These are phyloP conservation scores for Limenitis arthemis DNA, from an alignment of 2,888 invertebrate species.

Conservation along the genomic window DNA sequence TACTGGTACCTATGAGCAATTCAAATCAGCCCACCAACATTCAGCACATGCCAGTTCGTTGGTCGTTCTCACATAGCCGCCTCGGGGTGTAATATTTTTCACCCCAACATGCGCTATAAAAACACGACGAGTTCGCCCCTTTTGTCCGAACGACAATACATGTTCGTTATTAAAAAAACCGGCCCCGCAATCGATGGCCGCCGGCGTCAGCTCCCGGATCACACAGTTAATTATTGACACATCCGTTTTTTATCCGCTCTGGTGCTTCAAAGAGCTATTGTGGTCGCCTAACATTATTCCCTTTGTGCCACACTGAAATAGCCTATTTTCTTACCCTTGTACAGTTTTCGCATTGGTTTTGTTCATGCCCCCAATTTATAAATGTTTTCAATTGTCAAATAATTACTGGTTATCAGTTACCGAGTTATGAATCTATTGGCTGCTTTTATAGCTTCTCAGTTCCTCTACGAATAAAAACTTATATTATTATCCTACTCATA, in stretches of 20 bases:
- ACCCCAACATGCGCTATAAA: conserved; percentile 51
- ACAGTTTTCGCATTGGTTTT: conserved; percentile 32
- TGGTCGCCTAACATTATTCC: conserved; percentile 51
- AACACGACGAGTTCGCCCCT: conserved; percentile 47
- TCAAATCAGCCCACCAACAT: conserved; percentile 30
- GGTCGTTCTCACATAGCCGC: conserved; percentile 45
- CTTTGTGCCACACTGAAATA: conserved; percentile 45
- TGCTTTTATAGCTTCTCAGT: too few relatives aligned
- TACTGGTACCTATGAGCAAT: conserved; percentile 36
- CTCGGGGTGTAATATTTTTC: conserved; percentile 70
- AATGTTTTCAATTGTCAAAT: conserved; percentile 37
- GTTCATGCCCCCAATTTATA: conserved; percentile 33
- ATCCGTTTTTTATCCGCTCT: conserved; percentile 59
- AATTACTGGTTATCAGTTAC: conserved; percentile 47
- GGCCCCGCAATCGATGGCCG: conserved; percentile 55
- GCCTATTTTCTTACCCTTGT: conserved; percentile 62
- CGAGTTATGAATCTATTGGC: conserved; percentile 1
- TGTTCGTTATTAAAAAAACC: conserved; percentile 49
- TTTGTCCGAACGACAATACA: conserved; percentile 52
- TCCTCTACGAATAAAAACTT: too few relatives aligned
- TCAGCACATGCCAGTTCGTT: conserved; percentile 34
- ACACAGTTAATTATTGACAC: conserved; percentile 70
- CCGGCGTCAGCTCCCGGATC: conserved; percentile 56
- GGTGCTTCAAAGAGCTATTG: conserved; percentile 42
- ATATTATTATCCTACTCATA: too few relatives aligned